Base-by-base conservation (phyloP, 2,888 invertebrate species). In the Acronicta alni region DNA sequence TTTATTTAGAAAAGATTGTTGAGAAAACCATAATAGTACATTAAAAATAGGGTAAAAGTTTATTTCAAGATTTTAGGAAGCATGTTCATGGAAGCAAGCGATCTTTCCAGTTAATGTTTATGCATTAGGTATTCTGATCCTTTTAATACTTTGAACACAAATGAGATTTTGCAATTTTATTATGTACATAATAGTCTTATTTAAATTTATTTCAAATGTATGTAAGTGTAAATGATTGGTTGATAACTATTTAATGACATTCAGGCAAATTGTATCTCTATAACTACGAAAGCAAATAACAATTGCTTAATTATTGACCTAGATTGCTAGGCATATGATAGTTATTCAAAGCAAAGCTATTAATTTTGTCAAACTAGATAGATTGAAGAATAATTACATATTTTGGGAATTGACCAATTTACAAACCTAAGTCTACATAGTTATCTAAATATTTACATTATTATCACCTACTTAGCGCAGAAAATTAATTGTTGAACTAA, bases 341-440 rank as follows among this genome's bases (percentile, higher is more conserved):
- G 61, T 79, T 74, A 81, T 80, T 80, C 77, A 84, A 85, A 88
- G 89, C 87, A 87, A 88, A 89, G 89, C 89, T 87, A 87, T 83
- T 75, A 80, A 82, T 77, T 78, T 81, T 79, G 82, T 75, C 74
- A 77, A 75, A 79, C 80, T 85, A 86, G 81, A 80, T 81, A 84
- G 79, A 83, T 81, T 84, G 83, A 82, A 86, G 81, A 85, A 83
- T 81, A 87, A 81, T 80, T 86, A 65, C 81, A 66, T 39, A 53
- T 77, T 82, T 81, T 88, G 83, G 86, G 87, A 93, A 93, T 93
- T 93, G 92, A 93, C 92, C 83, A 87, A 89, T 88, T 91, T 90
- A 92, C 87, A 87, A 87, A 86, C 79, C 88, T 91, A 90, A 77
- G 68, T 74, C 86, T 90, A 89, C 77, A 49, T 82, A 82, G 7